phyloP scores from a whole-genome alignment of 2,797 vertebrate species.

The Helarctos malayanus region DNA sequence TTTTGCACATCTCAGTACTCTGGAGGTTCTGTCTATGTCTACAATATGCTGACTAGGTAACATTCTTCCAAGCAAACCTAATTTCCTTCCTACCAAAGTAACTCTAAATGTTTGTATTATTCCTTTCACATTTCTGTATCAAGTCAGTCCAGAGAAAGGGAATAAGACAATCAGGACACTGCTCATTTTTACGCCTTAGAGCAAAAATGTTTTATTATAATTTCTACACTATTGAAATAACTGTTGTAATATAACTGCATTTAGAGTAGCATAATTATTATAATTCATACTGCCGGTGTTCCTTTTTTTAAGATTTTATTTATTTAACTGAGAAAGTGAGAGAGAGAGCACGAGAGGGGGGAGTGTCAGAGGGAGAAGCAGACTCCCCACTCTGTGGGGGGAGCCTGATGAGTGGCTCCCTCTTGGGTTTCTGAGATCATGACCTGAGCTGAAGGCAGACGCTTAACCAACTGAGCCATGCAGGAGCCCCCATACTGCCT shows the following conservation, averaged over 20 bases:
- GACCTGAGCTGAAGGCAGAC: neutral
- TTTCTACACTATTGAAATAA: slow-evolving; percentile 24
- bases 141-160: slow-evolving; percentile 81
- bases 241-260: neutral
- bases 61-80: slow-evolving; percentile 83
- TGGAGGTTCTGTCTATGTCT: slow-evolving; percentile 72
- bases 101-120: slow-evolving; percentile 85
- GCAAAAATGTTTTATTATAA: neutral
- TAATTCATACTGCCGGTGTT: neutral
- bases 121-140: slow-evolving; percentile 81
- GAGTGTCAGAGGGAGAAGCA: neutral
- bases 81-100: slow-evolving; percentile 84
- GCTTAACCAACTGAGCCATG: neutral
- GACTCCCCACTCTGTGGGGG: neutral
- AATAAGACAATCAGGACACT: slow-evolving; percentile 22
- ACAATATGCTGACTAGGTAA: slow-evolving; percentile 79
- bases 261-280: neutral
- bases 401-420: neutral
- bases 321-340: neutral
- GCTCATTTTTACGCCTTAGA: neutral
- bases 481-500: neutral
- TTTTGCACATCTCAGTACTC: slow-evolving; percentile 72
- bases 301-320: neutral
- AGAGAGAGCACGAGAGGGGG: neutral
- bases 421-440: neutral